Percentiles rank a stretch among this genome's conserved stretches.
Evolutionary conservation across 1,140 invertebrate species (phyloP).

Genomic region (Trichonephila inaurata): DNA sequence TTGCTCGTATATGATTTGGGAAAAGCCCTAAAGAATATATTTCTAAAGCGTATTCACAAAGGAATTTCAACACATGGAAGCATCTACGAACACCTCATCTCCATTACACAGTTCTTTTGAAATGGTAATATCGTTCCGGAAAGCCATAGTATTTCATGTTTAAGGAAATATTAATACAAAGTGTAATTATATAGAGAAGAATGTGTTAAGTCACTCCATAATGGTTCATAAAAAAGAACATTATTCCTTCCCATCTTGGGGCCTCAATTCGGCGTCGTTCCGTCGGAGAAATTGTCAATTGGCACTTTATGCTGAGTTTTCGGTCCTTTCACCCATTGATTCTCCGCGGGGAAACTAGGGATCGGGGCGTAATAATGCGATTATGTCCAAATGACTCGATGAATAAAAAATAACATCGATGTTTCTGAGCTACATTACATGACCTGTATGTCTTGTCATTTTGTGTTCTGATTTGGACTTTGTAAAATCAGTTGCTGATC

Average conservation of each 20-base stretch:
- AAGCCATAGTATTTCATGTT: not conserved
- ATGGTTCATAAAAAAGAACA: not conserved
- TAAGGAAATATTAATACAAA: not conserved
- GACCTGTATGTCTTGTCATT: no score
- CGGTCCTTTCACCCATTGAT: slow-evolving; percentile 7
- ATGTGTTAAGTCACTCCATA: not conserved
- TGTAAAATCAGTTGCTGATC: no score
- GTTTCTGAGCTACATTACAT: not conserved
- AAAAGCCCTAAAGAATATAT: no score
- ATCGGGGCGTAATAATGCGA: not conserved
- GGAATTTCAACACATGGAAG: not conserved
- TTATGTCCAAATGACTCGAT: not conserved
- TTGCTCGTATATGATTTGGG: no score
- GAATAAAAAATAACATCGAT: not conserved
- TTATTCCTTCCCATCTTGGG: not conserved
- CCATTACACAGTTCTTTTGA: not conserved
- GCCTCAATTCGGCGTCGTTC: not conserved
- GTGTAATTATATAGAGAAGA: not conserved
- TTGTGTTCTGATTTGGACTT: no score
- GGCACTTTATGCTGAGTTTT: not conserved
- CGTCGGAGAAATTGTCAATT: slow-evolving; percentile 34
- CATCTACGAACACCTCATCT: not conserved
- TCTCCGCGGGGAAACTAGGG: not conserved
- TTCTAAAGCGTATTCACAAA: no score
- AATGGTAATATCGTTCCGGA: not conserved